A percentile compares a stretch with the other conserved stretches of the same genome.
Conservation (phyloP, 2,797 vertebrate genomes). For the Tolypeutes matacus region DNA sequence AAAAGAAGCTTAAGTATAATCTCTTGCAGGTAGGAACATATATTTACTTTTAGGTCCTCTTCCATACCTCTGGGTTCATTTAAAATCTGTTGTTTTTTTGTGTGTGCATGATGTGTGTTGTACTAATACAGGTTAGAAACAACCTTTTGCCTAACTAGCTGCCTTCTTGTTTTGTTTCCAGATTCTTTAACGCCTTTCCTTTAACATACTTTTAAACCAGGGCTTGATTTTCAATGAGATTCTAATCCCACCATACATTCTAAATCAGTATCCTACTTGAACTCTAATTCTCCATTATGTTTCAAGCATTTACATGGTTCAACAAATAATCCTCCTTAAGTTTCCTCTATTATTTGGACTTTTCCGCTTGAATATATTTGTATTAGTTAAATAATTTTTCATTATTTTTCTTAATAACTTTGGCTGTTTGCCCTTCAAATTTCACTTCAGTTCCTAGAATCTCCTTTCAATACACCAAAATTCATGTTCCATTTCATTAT, state of each 20-base stretch:
- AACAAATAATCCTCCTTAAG: conserved; percentile 64
- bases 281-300: not conserved
- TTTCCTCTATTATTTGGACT: conserved; percentile 36
- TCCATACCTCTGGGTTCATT: not conserved
- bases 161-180: not conserved
- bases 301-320: conserved; percentile 54
- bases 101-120: not conserved
- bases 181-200: not conserved
- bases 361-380: conserved; percentile 58
- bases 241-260: conserved; percentile 9
- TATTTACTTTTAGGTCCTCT: not conserved
- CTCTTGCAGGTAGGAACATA: not conserved
- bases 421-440: conserved; percentile 61
- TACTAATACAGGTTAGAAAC: not conserved
- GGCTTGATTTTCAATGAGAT: conserved; percentile 14
- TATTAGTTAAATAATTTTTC: conserved; percentile 66
- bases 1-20: not conserved
- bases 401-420: conserved; percentile 65
- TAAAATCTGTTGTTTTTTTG: not conserved
- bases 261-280: not conserved
- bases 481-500: conserved; percentile 56
- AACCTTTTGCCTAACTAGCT: conserved; percentile 4
- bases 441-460: conserved; percentile 49
- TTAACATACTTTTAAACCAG: conserved; percentile 21
- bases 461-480: conserved; percentile 64